Percentiles rank a stretch among this genome's conserved stretches.
These are phyloP conservation scores for Zaprionus obscuricornis DNA, from an alignment of 2,888 invertebrate genomes.

Conservation along the genomic window DNA sequence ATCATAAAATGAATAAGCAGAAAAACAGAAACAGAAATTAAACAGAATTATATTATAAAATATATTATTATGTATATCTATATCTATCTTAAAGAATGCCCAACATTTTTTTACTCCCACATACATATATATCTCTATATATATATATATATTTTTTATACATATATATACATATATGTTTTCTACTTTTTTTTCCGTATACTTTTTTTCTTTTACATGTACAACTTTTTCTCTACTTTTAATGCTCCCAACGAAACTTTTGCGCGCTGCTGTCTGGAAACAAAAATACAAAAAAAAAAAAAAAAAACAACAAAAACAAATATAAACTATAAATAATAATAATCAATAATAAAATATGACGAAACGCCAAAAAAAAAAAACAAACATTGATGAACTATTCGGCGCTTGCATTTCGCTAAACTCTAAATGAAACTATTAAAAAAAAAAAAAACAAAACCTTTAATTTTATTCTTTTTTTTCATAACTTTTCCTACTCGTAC, in stretches of 20 bases:
- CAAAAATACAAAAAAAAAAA: conserved; percentile 25
- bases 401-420: conserved; percentile 64
- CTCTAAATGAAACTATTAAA: conserved; percentile 14
- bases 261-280: conserved; percentile 77
- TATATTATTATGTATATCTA: conserved; percentile 39
- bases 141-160: conserved; percentile 41
- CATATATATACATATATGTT: conserved; percentile 47
- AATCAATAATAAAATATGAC: conserved; percentile 21
- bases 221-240: conserved; percentile 67
- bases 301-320: conserved; percentile 17
- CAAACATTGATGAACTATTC: conserved; percentile 46
- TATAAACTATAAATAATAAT: conserved; percentile 25
- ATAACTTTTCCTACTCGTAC: conserved; percentile 41
- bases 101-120: conserved; percentile 63
- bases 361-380: conserved; percentile 27
- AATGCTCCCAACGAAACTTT: conserved; percentile 66
- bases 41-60: conserved; percentile 24
- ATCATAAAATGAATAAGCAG: conserved; percentile 12
- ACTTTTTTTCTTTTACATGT: conserved; percentile 72
- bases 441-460: conserved; percentile 25
- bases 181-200: conserved; percentile 67
- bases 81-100: conserved; percentile 39
- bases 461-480: conserved; percentile 30
- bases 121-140: conserved; percentile 62
- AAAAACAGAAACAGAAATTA: conserved; percentile 6